Conservation (phyloP, 2,888 invertebrate species). For the Trichacis sp. region DNA sequence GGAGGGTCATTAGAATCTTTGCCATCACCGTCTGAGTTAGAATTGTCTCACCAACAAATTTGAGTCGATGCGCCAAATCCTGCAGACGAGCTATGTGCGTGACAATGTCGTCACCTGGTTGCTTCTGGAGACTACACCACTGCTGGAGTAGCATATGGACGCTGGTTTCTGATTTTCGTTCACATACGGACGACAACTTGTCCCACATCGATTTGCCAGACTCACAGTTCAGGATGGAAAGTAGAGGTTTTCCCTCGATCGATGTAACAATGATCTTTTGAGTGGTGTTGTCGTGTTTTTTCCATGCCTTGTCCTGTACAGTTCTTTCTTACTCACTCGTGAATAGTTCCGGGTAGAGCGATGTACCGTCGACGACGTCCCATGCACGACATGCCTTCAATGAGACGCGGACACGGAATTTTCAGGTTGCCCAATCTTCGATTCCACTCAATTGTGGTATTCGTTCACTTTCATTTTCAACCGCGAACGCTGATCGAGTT, state of each 20-base stretch:
- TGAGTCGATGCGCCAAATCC: slow-evolving; percentile 38
- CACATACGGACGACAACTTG: slow-evolving; percentile 45
- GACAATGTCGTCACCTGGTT: slow-evolving; percentile 34
- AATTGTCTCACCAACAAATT: slow-evolving; percentile 27
- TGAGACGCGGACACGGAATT: slow-evolving; percentile 15
- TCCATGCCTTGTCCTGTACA: too few relatives aligned
- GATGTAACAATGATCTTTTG: too few relatives aligned
- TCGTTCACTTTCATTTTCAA: slow-evolving; percentile 10
- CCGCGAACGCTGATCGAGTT: too few relatives aligned
- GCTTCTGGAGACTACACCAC: slow-evolving; percentile 31
- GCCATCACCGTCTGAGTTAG: slow-evolving; percentile 36
- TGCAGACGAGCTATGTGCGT: slow-evolving; percentile 43
- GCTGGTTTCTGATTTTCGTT: too few relatives aligned
- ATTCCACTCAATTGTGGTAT: slow-evolving; percentile 1
- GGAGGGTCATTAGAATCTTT: slow-evolving; percentile 45
- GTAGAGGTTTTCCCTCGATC: slow-evolving; percentile 15
- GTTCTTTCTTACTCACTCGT: too few relatives aligned
- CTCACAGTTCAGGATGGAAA: slow-evolving; percentile 48
- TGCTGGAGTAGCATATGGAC: slow-evolving; percentile 44
- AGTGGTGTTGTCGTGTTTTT: slow-evolving; percentile 14
- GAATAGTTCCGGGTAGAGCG: too few relatives aligned
- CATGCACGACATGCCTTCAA: slow-evolving; percentile 13
- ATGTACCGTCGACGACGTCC: slow-evolving; percentile 13
- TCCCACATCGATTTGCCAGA: slow-evolving; percentile 51
- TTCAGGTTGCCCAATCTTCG: slow-evolving; percentile 21